These are phyloP conservation scores for Pteronotus mesoamericanus DNA, from an alignment of 2,797 vertebrate species.

Conservation along the genomic window DNA sequence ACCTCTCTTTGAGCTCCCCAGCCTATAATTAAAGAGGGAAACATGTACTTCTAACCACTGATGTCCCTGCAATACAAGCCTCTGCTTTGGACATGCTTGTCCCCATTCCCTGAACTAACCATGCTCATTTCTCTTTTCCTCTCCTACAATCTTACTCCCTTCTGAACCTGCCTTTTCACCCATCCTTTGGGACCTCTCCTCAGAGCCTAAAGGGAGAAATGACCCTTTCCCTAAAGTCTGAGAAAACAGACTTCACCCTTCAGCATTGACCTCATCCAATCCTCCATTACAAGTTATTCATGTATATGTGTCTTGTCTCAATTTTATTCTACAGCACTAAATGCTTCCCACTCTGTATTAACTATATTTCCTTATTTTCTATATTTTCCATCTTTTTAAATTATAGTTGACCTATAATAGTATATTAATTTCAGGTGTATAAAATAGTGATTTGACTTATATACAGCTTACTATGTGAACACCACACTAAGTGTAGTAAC, in stretches of 20 bases:
- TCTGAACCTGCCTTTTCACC: not conserved
- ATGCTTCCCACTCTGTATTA: not conserved
- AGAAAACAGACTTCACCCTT: not conserved
- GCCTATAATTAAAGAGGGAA: not conserved
- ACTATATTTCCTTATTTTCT: not conserved
- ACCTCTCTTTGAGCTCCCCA: not conserved
- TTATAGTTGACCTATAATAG: not conserved
- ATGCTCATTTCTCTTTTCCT: not conserved
- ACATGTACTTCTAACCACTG: not conserved
- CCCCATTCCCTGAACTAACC: not conserved
- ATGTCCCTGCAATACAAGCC: not conserved
- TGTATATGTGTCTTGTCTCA: not conserved
- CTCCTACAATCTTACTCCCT: not conserved
- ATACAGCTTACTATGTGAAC: not conserved
- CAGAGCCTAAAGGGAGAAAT: not conserved
- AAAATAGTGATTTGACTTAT: not conserved
- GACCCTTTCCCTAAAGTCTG: not conserved
- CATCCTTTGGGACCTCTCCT: not conserved
- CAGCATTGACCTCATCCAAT: not conserved
- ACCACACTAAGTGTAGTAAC: not conserved
- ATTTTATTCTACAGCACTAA: not conserved
- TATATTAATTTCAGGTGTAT: not conserved
- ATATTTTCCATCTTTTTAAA: not conserved
- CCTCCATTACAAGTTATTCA: not conserved
- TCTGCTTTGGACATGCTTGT: not conserved